Evolutionary conservation across 2,797 vertebrate species (phyloP).

Genomic region (Myotis daubentonii): DNA sequence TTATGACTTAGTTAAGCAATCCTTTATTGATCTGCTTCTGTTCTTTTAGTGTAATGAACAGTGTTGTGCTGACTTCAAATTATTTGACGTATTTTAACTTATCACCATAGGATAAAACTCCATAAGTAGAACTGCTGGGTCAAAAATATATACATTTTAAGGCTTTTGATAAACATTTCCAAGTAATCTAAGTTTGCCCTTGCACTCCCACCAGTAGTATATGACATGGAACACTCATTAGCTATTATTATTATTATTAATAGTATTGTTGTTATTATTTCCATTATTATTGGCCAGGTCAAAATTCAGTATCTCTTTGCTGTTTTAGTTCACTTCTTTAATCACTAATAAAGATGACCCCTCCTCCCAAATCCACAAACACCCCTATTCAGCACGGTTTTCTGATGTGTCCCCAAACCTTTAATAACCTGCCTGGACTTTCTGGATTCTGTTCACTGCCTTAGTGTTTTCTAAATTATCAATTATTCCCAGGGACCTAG

Average conservation of each 20-base stretch:
- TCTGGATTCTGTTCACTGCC: neutral
- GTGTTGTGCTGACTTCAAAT: neutral
- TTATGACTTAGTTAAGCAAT: neutral
- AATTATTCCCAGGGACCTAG: neutral
- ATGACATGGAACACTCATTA: neutral
- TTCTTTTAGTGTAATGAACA: neutral
- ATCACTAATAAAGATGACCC: neutral
- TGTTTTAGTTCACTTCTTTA: neutral
- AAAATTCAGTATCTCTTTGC: neutral
- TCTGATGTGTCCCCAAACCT: neutral
- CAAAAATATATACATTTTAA: neutral
- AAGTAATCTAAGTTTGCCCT: neutral
- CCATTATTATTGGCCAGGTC: neutral
- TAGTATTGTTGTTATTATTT: neutral
- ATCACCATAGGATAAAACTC: neutral
- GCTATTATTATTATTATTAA: neutral
- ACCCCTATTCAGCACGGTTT: neutral
- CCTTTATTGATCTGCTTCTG: neutral
- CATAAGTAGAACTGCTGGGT: neutral
- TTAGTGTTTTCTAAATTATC: neutral
- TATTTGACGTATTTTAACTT: slow-evolving; percentile 22
- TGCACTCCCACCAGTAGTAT: neutral
- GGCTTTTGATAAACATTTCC: neutral
- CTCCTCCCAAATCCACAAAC: neutral
- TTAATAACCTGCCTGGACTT: neutral